A percentile compares a stretch with the other conserved stretches of the same genome.
Conservation (phyloP, 2,113 vertebrate species). For the Carlito syrichta region DNA sequence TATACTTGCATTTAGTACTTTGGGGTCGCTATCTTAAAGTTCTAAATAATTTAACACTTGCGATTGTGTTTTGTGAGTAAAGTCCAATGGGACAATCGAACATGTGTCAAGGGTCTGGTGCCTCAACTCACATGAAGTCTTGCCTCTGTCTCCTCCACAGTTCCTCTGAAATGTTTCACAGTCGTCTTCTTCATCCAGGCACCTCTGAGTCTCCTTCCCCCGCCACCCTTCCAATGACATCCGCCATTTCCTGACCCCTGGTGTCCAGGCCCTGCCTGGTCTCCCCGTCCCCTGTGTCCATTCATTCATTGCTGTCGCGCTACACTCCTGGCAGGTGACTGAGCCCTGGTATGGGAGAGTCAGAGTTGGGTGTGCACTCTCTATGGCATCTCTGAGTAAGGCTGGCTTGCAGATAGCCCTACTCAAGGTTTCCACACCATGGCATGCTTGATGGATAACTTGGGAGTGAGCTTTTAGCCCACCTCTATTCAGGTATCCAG, state of each 20-base stretch:
- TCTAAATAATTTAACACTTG: neutral
- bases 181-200: neutral
- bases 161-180: neutral
- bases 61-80: neutral
- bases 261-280: neutral
- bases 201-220: neutral
- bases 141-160: neutral
- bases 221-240: neutral
- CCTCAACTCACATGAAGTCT: neutral
- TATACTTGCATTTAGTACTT: neutral
- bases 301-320: neutral
- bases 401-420: accelerated
- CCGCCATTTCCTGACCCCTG: accelerated
- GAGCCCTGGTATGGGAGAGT: neutral
- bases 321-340: neutral
- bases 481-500: neutral
- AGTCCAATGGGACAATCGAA: neutral
- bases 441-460: neutral
- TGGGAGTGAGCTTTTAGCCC: neutral
- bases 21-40: neutral
- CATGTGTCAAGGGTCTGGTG: too few species aligned
- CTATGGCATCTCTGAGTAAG: neutral
- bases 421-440: accelerated
- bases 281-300: neutral
- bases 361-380: accelerated